Evolutionary conservation across 1,140 invertebrate species (phyloP), one percentile per base, ranked within the genome.

Genomic region (Drosophila seguyi): DNA sequence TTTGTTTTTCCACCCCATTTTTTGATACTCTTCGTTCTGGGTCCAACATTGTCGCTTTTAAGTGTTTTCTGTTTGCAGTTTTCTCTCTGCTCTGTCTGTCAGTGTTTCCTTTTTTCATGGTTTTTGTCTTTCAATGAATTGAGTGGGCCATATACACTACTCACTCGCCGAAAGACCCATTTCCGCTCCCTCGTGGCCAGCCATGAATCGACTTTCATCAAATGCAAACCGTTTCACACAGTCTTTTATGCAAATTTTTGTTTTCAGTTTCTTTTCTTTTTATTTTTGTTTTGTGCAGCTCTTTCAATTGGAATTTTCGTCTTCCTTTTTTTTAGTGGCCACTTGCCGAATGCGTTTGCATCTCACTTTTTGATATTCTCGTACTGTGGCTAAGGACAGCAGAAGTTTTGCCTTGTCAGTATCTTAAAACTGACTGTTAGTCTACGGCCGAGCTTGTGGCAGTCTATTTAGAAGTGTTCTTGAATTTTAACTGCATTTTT

Each of bases 41-140:
- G 42, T 45, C 45, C 68, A 39, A 74, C 56, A 73, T 84, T 80
- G 81, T 84, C 62, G 65, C 52, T 55, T 72, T 85, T 81, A 85
- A 85, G 81, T 86, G 81, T 85, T 86, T 86, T 59, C 34, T 58
- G 27, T 50, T 48, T 66, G 31, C 61, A 47, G 42, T 65, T 65
- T 65, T 61, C 61, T 7, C 1, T 36, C 34, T 1, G 41, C 60
- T 13, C 42, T 36, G 50, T 67, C 66, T 73, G 62, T 65, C 72
- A 73, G 69, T 80, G 81, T 69, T 73, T 73, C 44, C 61, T 42
- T 42, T 38, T 36, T 66, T 57, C 47, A 52, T 68, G 16, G 47
- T 60, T 63, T 58, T 63, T 48, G 63, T 76, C 71, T 85, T 77
- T 81, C 76, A 85, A 84, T 85, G 81, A 76, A 72, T 63, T 73